phyloP scores from a whole-genome alignment of 2,113 vertebrate species.

The Lepisosteus osseus region DNA sequence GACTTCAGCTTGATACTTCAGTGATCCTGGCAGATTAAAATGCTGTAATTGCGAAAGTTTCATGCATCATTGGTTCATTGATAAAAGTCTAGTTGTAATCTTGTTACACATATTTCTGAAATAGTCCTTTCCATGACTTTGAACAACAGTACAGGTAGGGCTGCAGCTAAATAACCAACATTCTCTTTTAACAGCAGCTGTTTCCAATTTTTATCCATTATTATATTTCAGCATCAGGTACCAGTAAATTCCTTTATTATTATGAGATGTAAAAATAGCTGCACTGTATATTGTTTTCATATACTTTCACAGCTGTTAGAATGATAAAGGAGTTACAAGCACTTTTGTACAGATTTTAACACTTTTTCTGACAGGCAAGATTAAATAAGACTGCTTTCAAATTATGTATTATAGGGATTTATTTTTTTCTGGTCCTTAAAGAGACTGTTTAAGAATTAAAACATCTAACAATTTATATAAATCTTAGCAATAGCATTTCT shows the following conservation, averaged over 20 bases:
- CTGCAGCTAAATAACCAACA: constrained; percentile 8
- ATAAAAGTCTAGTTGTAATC: constrained; percentile 32
- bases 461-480: too few relatives aligned
- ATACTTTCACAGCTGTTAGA: neutral
- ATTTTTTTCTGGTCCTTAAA: too few relatives aligned
- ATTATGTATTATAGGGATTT: too few relatives aligned
- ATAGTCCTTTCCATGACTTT: constrained; percentile 44
- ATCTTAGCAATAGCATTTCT: too few relatives aligned
- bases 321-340: constrained; percentile 5
- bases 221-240: constrained; percentile 39
- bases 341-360: neutral
- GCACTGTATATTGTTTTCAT: neutral
- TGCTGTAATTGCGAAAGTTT: constrained; percentile 46
- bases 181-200: constrained; percentile 43
- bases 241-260: constrained; percentile 11
- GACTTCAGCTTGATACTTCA: constrained; percentile 52
- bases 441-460: too few relatives aligned
- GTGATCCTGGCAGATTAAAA: constrained; percentile 48
- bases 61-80: constrained; percentile 52
- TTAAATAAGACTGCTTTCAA: too few relatives aligned
- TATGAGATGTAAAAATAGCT: too few relatives aligned
- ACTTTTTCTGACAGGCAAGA: too few relatives aligned
- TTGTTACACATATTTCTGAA: constrained; percentile 31
- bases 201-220: constrained; percentile 45
- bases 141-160: constrained; percentile 29